These are phyloP conservation scores for Scaptodrosophila lebanonensis DNA, from an alignment of 1,140 invertebrate genomes.

Conservation along the genomic window DNA sequence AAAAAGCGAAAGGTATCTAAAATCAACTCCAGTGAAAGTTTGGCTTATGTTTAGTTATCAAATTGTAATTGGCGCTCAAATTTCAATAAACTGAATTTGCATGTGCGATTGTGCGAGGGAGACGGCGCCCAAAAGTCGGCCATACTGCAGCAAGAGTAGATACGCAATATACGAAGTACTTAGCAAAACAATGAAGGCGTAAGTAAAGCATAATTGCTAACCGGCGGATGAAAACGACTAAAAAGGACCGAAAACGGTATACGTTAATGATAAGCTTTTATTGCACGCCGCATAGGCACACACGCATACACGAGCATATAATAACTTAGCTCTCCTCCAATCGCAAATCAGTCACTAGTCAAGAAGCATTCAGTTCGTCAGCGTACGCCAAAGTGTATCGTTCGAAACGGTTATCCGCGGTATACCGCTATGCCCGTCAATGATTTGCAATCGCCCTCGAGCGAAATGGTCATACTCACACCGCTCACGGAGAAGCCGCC, in stretches of 20 bases:
- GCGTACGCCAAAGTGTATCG: conserved; percentile 41
- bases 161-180: conserved; percentile 31
- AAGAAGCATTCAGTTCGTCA: conserved; percentile 24
- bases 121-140: conserved; percentile 4
- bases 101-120: conserved; percentile 27
- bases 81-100: too few species aligned
- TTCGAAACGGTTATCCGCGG: conserved; percentile 28
- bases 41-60: too few species aligned
- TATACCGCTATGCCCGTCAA: conserved; percentile 41
- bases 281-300: conserved; percentile 16
- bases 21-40: too few species aligned
- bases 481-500: conserved; percentile 51
- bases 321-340: conserved; percentile 23
- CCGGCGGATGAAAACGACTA: conserved; percentile 38
- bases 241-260: conserved; percentile 3
- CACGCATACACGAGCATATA: conserved; percentile 11
- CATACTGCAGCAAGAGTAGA: conserved; percentile 4
- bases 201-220: conserved; percentile 32
- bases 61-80: too few species aligned
- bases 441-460: conserved; percentile 70
- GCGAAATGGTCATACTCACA: conserved; percentile 72
- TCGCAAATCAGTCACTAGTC: conserved; percentile 15
- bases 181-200: conserved; percentile 49
- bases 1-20: too few species aligned
- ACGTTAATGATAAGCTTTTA: conserved; percentile 38